A percentile compares a stretch with the other conserved stretches of the same genome.
These are phyloP conservation scores for Erannis defoliaria DNA, from an alignment of 2,888 invertebrate species.

Conservation along the genomic window DNA sequence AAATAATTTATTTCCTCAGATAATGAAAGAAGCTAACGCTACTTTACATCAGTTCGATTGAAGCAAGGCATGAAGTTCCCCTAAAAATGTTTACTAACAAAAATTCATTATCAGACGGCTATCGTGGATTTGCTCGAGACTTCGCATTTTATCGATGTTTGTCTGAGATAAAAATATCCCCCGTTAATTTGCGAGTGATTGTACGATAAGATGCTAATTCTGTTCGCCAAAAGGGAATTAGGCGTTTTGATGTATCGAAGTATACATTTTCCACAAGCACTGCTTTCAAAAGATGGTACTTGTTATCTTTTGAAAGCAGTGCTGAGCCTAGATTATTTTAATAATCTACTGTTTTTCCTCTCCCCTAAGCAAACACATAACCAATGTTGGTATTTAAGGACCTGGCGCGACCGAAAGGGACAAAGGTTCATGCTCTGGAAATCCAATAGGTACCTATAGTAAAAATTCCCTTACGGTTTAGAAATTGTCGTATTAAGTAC, in stretches of 20 bases:
- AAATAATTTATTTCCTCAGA: too few species aligned
- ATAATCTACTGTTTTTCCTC: not conserved
- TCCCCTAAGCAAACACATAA: not conserved
- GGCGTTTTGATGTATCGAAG: not conserved
- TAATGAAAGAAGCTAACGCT: too few species aligned
- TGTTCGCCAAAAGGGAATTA: not conserved
- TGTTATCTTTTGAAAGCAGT: too few species aligned
- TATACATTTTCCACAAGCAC: not conserved
- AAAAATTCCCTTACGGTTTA: not conserved
- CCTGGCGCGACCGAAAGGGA: not conserved
- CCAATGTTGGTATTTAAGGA: too few species aligned
- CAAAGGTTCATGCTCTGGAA: not conserved
- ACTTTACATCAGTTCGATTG: too few species aligned
- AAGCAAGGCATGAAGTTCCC: not conserved
- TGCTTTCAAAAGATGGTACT: too few species aligned
- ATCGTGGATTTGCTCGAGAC: slow-evolving; percentile 12
- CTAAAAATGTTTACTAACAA: slow-evolving; percentile 16
- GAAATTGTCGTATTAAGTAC: slow-evolving; percentile 1
- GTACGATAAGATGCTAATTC: slow-evolving; percentile 17
- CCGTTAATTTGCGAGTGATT: slow-evolving; percentile 20
- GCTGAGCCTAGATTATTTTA: not conserved
- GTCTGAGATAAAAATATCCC: slow-evolving; percentile 30
- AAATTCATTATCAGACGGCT: not conserved
- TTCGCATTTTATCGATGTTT: slow-evolving; percentile 21
- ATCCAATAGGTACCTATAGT: not conserved